Percentiles rank a stretch among this genome's conserved stretches.
Conservation (phyloP, 2,113 vertebrate species). For the Mus musculus region GRCm39 chr11:35707501-35708000, state of each 20-base stretch:
- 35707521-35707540: slow-evolving; percentile 97
- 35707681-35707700: not conserved
- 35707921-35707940: not conserved
- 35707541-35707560: slow-evolving; percentile 93
- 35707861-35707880: not conserved
- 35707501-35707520: slow-evolving; percentile 92
- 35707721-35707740: not conserved
- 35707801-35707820: not conserved
- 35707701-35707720: not conserved
- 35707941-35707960: too few species aligned
- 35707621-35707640: not conserved
- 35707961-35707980: not conserved
- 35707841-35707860: not conserved
- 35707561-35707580: slow-evolving; percentile 92
- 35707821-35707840: not conserved
- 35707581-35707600: slow-evolving; percentile 28
- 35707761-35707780: not conserved
- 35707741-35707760: not conserved
- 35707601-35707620: not conserved
- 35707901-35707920: too few species aligned
- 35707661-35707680: not conserved
- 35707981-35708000: not conserved
- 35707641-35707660: not conserved
- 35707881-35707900: not conserved
- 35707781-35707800: not conserved